Percentiles rank a stretch among this genome's conserved stretches.
These are phyloP conservation scores for Trichosurus vulpecula DNA, from an alignment of 2,797 vertebrate genomes.

Conservation along the genomic window DNA sequence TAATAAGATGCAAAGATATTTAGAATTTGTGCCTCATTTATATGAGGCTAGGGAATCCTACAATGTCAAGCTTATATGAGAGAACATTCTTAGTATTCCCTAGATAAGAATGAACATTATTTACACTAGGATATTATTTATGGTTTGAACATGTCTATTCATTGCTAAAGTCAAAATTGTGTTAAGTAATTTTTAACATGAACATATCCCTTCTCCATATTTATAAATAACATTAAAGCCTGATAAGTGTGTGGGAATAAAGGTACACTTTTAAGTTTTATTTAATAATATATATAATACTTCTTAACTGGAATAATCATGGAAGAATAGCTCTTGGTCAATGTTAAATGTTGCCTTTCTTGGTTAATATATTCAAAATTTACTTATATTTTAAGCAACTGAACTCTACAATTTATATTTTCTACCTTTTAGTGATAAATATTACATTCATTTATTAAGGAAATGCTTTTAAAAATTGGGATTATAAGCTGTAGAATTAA, in stretches of 20 bases:
- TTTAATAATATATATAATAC: constrained; percentile 46
- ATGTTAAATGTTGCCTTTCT: constrained; percentile 48
- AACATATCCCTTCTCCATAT: constrained; percentile 39
- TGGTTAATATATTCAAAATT: constrained; percentile 27
- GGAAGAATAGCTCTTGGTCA: constrained; percentile 11
- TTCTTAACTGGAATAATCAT: constrained; percentile 24
- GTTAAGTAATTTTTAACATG: constrained; percentile 30
- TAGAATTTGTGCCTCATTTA: constrained; percentile 44
- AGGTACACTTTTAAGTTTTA: constrained; percentile 38
- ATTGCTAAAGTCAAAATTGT: constrained; percentile 34
- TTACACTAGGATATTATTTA: constrained; percentile 51
- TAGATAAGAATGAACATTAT: constrained; percentile 42
- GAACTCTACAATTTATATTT: constrained; percentile 43
- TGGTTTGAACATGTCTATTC: constrained; percentile 24
- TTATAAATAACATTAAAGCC: constrained; percentile 50
- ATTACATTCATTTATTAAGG: background rate
- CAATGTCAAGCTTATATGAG: constrained; percentile 53
- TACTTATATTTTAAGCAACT: constrained; percentile 12
- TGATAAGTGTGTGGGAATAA: background rate
- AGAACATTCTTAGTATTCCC: constrained; percentile 34
- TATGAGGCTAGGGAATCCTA: constrained; percentile 28
- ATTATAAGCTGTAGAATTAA: constrained; percentile 20
- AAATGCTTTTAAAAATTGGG: constrained; percentile 15
- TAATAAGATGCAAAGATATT: constrained; percentile 15
- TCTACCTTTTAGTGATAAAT: constrained; percentile 45